Evolutionary conservation across 1,140 invertebrate species (phyloP), one percentile per base, ranked within the genome.

Genomic region (Calephelis virginiensis): DNA sequence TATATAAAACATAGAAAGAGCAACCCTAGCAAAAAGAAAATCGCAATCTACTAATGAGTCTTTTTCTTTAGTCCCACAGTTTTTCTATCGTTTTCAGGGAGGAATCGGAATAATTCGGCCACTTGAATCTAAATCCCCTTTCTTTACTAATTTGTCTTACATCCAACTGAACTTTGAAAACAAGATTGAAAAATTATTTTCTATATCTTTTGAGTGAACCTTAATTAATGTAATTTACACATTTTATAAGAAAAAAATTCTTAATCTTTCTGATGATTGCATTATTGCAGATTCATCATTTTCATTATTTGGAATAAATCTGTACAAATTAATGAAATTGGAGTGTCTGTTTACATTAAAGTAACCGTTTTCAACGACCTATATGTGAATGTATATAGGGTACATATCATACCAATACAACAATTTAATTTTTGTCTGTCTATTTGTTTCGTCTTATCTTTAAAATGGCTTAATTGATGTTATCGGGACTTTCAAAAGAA

Each of bases 1-100:
- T 28, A 46, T 37, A 63, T 38, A 11, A 63, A 61, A 69, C 53
- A 62, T 69, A 63, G 28, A 63, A 50, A 59, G 47, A 59, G n/a
- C 77, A 80, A 59, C 81, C 81, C 76, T 81, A 70, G 11, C 46
- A 60, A 68, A 70, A 68, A 50, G 61, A 69, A 61, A 67, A 75
- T 70, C 73, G 76, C 80, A 84, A 82, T 84, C 75, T 78, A 72
- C 66, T 77, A 81, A 82, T 82, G 80, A 81, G 74, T 72, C 72
- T 68, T 74, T 74, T 72, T 69, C 68, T 75, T 66, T 65, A 76
- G 67, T 71, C 71, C 69, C 63, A 71, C 67, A 77, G 71, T 69
- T 73, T 81, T 75, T 74, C 73, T 60, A 65, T 63, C 70, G 64
- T 71, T 79, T 81, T 72, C 73, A 67, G 66, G 72, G 69, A 71